phyloP scores from a whole-genome alignment of 2,113 vertebrate genomes.

The Jaculus jaculus region DNA sequence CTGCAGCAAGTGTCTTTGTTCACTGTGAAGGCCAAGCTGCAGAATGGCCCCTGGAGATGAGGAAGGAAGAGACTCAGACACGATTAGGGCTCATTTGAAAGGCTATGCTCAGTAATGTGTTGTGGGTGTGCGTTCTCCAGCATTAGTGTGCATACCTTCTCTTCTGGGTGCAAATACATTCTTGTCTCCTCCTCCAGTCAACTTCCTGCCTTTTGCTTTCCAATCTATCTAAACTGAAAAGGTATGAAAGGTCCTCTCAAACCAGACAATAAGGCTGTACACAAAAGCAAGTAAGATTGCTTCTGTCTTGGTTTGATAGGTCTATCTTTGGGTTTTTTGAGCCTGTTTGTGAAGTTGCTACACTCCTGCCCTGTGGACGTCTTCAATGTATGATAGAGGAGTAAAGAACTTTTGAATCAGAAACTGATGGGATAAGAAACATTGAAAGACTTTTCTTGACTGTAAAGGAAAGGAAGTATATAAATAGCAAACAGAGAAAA shows the following conservation, averaged over 20 bases:
- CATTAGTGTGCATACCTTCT: background rate
- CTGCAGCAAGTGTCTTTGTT: conserved; percentile 57
- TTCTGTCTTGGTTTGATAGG: background rate
- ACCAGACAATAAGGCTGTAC: background rate
- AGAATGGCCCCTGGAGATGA: conserved; percentile 1
- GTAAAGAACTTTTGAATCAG: background rate
- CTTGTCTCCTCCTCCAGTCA: background rate
- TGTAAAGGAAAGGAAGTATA: background rate
- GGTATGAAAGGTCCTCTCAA: background rate
- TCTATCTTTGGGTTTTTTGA: background rate
- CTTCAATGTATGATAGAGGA: background rate
- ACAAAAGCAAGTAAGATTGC: background rate
- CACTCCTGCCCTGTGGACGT: rapidly evolving
- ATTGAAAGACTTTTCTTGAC: background rate
- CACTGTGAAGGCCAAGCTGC: background rate
- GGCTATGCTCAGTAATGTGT: background rate
- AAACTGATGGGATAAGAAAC: background rate
- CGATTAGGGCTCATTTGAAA: conserved; percentile 38
- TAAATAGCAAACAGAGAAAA: background rate
- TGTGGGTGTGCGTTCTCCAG: background rate
- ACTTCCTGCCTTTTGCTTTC: conserved; percentile 18
- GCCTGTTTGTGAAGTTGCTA: background rate
- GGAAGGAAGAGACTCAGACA: conserved; percentile 66
- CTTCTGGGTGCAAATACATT: background rate
- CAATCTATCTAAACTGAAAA: background rate